Evolutionary conservation across 2,113 vertebrate genomes (phyloP).

Genomic region (Mirounga angustirostris): DNA sequence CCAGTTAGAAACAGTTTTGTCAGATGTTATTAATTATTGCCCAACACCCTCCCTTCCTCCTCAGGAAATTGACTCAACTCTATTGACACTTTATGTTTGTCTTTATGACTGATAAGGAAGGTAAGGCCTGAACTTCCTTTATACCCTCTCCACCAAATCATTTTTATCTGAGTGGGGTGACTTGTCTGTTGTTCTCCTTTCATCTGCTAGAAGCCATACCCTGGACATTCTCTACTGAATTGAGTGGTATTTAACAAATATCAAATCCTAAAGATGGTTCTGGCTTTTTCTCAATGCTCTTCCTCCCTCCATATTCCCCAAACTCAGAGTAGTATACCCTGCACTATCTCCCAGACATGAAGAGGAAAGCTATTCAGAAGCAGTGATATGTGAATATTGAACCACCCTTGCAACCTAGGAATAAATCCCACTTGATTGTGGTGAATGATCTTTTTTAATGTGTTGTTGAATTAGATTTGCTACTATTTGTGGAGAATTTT

Average conservation of each 20-base stretch:
- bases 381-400: background rate
- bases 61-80: slow-evolving; percentile 38
- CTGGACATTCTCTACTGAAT: background rate
- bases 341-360: background rate
- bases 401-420: too few species aligned
- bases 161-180: background rate
- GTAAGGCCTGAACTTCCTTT: background rate
- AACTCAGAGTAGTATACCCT: background rate
- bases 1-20: slow-evolving; percentile 35
- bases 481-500: too few species aligned
- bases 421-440: too few species aligned
- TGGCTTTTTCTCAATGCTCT: background rate
- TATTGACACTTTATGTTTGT: slow-evolving; percentile 44
- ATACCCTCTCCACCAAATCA: background rate
- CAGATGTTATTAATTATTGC: slow-evolving; percentile 57
- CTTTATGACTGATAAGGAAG: slow-evolving; percentile 27
- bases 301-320: background rate
- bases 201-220: background rate
- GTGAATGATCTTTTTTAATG: too few species aligned
- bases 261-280: background rate
- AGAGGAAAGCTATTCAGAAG: background rate
- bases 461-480: too few species aligned
- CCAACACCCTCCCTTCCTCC: background rate
- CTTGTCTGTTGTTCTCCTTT: background rate
- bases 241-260: background rate